These are phyloP conservation scores for Cremastobaeus sp. DNA, from an alignment of 2,888 invertebrate genomes.

Conservation along the genomic window DNA sequence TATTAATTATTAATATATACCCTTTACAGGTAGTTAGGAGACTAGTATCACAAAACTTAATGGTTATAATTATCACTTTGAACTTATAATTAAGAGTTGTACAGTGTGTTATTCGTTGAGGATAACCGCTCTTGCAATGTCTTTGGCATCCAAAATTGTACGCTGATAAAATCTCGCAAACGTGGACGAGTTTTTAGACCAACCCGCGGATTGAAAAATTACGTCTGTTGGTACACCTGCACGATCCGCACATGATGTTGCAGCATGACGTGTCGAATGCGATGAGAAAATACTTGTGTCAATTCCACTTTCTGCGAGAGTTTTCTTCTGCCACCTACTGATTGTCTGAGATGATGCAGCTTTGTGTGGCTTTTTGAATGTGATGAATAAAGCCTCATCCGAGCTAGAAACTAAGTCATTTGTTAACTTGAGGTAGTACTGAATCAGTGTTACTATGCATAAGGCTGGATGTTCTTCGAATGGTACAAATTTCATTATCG, in stretches of 20 bases:
- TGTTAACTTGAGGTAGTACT: constrained; percentile 1
- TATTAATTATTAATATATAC: no score
- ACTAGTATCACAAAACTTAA: no score
- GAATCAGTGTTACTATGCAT: neutral
- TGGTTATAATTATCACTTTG: no score
- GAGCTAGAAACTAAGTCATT: neutral
- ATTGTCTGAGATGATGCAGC: constrained; percentile 16
- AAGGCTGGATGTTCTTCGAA: neutral
- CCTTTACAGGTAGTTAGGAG: no score
- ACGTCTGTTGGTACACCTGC: neutral
- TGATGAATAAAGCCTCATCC: constrained; percentile 3
- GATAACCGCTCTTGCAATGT: constrained; percentile 13
- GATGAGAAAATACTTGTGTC: constrained; percentile 17
- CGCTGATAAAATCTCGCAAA: constrained; percentile 15
- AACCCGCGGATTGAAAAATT: constrained; percentile 11
- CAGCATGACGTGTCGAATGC: constrained; percentile 17
- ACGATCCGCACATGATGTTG: constrained; percentile 11
- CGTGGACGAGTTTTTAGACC: neutral
- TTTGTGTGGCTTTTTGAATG: constrained; percentile 4
- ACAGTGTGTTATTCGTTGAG: constrained; percentile 2
- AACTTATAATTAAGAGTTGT: no score
- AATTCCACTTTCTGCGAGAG: constrained; percentile 3
- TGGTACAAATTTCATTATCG: neutral
- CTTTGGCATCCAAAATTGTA: neutral
- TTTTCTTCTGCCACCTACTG: constrained; percentile 15